Evolutionary conservation across 2,888 invertebrate genomes (phyloP), one percentile per base, ranked within the genome.

Genomic region (Alentia gelatinosa): DNA sequence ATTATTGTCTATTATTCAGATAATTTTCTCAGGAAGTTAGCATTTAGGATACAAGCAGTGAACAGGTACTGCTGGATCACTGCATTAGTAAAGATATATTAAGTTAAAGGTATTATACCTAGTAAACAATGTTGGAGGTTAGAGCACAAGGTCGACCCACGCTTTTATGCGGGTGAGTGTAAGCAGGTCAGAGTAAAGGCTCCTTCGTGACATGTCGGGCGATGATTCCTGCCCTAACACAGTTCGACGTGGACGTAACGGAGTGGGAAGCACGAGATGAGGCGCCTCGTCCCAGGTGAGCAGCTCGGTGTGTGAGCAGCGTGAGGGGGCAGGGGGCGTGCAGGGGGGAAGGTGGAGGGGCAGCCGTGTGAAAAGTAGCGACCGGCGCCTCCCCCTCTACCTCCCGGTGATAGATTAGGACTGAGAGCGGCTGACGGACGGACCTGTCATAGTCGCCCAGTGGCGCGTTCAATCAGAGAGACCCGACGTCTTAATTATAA

Each of bases 351-450:
- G 74, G 74, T 74, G 74, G 33, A 33, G 33, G 26, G 30, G 26
- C 15, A 33, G 74, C 4, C 30, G 33, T 74, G 26, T 74, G 30
- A 26, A 33, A n/a, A 26, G 33, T 26, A 74, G 74, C 74, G 37
- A 35, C 79, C 79, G 35, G 37, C 35, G 79, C 12, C 74, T 74
- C 79, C 7, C 79, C 23, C 12, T 7, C 37, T 79, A 1, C 39
- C 1, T n/a, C n/a, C 37, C 79, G 37, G n/a, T 79, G 26, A 79
- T 79, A 79, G 79, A 79, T 79, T 79, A 79, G 79, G 68, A 39
- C 37, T 19, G 35, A 19, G 79, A 23, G 19, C n/a, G 79, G 79
- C 79, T 79, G 79, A 79, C 39, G 79, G 79, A 79, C 79, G 37
- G 39, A 79, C 37, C 79, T 39, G 79, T 79, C 79, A 79, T 79